Base-by-base conservation (phyloP, 2,113 vertebrate genomes). In the Phoenicopterus ruber region DNA sequence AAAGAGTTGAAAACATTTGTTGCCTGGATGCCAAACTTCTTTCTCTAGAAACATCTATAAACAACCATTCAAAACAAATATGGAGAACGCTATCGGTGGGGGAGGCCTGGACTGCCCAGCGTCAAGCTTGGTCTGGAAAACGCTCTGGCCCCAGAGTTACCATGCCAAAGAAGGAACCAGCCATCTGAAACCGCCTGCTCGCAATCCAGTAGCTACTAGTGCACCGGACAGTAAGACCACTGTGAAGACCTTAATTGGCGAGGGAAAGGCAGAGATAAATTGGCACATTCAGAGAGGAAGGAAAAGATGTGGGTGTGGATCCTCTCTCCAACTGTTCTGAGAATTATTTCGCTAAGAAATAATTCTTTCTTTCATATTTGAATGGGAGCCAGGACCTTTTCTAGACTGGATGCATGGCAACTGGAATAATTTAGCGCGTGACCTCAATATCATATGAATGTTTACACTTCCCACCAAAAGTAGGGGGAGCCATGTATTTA, bases 231-330 rank as follows among this genome's bases (percentile, higher is more conserved):
- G 81, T 38, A 58, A 50, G 70, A 84, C 54, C 91, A 95, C 92
- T 90, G 82, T 93, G 89, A 93, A 96, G 91, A 89, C 49, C 81
- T 42, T 77, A 91, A 85, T 7, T 90, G 55, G 78, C 4, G 2
- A 73, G 67, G 72, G 86, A 82, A 91, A 89, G 71, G 24, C 47
- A 95, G 57, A 93, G 77, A 86, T 55, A 93, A 88, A 91, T 85
- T 93, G 92, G 84, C 91, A 88, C 55, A 65, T 77, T 79, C 58
- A 87, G 81, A 95, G 83, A 95, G 92, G 86, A 96, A 95, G 90
- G 94, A 93, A 94, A 96, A 95, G 91, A 97, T 87, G 78, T 94
- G 95, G 94, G 95, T 94, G 96, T 96, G 95, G 95, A 96, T 93
- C 58, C 74, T 85, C 86, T 86, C 78, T 89, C 54, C 70, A 92